Conservation (phyloP, 2,888 invertebrate genomes). For the Pyralis farinalis region DNA sequence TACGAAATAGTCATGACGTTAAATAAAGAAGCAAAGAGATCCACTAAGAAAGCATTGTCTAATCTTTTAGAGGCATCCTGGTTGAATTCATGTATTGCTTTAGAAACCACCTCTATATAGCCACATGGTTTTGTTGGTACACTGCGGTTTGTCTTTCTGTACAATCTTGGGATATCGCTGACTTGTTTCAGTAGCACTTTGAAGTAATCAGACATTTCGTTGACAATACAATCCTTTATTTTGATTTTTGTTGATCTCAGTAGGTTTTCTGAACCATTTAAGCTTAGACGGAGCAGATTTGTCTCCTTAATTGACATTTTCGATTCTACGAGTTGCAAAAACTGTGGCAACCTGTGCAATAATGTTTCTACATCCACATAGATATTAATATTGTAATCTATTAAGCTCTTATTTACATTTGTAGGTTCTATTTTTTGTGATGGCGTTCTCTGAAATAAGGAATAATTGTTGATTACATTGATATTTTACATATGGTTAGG, state of each 20-base stretch:
- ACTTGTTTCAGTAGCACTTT: constrained; percentile 88
- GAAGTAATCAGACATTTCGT: constrained; percentile 63
- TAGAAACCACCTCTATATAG: constrained; percentile 87
- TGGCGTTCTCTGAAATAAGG: constrained; percentile 46
- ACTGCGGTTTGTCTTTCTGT: constrained; percentile 94
- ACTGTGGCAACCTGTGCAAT: constrained; percentile 45
- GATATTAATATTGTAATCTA: constrained; percentile 62
- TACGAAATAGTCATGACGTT: constrained; percentile 79
- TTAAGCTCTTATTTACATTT: constrained; percentile 52
- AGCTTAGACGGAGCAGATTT: constrained; percentile 44
- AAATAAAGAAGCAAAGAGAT: constrained; percentile 61
- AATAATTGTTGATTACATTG: not conserved
- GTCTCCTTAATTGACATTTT: constrained; percentile 45
- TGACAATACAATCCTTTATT: constrained; percentile 61
- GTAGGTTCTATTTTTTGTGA: constrained; percentile 45
- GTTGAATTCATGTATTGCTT: constrained; percentile 82
- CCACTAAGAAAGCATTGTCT: constrained; percentile 50
- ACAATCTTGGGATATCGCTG: constrained; percentile 95
- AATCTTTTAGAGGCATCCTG: constrained; percentile 59
- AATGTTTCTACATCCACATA: constrained; percentile 53
- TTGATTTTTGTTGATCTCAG: constrained; percentile 45
- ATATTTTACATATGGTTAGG: no score
- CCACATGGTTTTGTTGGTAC: constrained; percentile 89
- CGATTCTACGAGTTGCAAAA: constrained; percentile 43
- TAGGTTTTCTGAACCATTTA: constrained; percentile 43